Evolutionary conservation across 2,797 vertebrate genomes (phyloP), one percentile per base, ranked within the genome.

Genomic region (Heterohyrax brucei): DNA sequence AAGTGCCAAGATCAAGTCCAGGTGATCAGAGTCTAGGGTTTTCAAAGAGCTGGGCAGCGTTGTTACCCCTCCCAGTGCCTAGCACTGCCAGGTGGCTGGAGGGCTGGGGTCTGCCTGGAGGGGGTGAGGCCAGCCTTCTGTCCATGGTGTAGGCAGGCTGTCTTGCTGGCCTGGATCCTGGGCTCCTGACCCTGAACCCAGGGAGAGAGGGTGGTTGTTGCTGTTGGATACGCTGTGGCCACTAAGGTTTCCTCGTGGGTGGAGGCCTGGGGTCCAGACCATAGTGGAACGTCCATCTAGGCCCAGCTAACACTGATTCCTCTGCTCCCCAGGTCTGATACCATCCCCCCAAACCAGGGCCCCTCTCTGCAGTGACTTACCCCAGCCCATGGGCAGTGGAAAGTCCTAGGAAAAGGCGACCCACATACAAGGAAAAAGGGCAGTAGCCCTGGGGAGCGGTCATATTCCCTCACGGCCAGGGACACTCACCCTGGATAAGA

Each of bases 1-100:
- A 78, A 21, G 48, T 18, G 61, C 73, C 50, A 90, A 44, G 50
- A 48, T 53, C 50, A 86, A 68, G 87, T 92, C 82, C 91, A 75
- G 83, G 76, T 0, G 44, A 62, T 80, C 75, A 86, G 76, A 18
- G 76, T 75, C 75, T 9, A 73, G 85, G 83, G 28, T 75, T 89
- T 61, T 10, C 0, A 0, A 66, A 70, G 33, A 84, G 50, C 68
- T 2, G 18, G 5, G 24, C 84, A 13, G 30, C 10, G 7, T 62
- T 70, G 21, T 6, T 16, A 8, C 53, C 68, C 62, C 53, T 70
- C 46, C 50, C 1, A 7, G 86, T 0, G 8, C 80, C 33, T 10
- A 24, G 13, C 59, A 19, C n/a, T 21, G 59, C 82, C 62, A 44
- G 70, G 81, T 10, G 62, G 81, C 46, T 66, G 50, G 77, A 61